Percentiles rank a stretch among this genome's conserved stretches.
phyloP scores from a whole-genome alignment of 2,888 invertebrate species.

The Chrysomela aeneicollis region DNA sequence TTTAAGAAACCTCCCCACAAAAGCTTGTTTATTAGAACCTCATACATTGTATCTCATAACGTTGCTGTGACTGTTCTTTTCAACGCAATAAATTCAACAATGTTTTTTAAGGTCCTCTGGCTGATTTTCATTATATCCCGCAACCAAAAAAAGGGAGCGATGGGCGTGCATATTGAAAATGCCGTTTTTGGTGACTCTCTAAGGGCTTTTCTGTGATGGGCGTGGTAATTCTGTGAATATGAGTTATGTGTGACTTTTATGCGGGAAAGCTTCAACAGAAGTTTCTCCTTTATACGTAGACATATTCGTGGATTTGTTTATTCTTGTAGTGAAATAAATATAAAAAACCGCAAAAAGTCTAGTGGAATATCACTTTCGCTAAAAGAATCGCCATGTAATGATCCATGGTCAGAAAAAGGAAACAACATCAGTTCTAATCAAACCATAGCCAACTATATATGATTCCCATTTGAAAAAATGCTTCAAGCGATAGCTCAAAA shows the following conservation, averaged over 20 bases:
- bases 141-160: conserved; percentile 27
- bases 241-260: conserved; percentile 22
- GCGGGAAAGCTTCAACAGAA: neutral
- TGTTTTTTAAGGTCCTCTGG: conserved; percentile 42
- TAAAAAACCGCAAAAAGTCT: no score
- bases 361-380: no score
- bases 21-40: conserved; percentile 37
- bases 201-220: conserved; percentile 27
- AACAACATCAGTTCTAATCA: no score
- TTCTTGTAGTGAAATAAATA: no score
- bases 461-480: no score
- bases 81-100: conserved; percentile 40
- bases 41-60: conserved; percentile 36
- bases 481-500: no score
- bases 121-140: conserved; percentile 33
- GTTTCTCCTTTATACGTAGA: neutral
- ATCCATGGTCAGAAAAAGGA: no score
- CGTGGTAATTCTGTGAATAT: conserved; percentile 28
- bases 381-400: no score
- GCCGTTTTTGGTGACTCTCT: conserved; percentile 29
- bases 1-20: conserved; percentile 40
- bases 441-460: no score
- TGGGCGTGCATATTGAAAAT: conserved; percentile 40
- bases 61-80: conserved; percentile 39
- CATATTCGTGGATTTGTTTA: neutral